Evolutionary conservation across 53 echinoderm and acorn worm species (phyloP).

Genomic region (Stichopus horrens): DNA sequence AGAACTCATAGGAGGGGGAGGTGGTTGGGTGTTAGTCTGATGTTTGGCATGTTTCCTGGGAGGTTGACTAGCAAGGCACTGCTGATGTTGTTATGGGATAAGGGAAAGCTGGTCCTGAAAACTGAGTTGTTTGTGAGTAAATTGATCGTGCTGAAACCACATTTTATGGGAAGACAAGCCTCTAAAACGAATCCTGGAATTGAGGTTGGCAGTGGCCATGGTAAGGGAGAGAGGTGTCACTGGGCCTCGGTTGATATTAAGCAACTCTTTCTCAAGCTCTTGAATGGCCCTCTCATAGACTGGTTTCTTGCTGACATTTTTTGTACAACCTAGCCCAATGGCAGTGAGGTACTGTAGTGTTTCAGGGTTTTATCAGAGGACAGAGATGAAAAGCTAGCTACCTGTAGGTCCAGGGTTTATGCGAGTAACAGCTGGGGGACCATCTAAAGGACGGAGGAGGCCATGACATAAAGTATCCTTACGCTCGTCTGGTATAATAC

Average conservation of each 20-base stretch:
- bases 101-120: not conserved
- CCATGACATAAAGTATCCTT: constrained; percentile 58
- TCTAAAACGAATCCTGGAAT: not conserved
- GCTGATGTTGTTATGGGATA: constrained; percentile 47
- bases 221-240: not conserved
- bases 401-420: constrained; percentile 61
- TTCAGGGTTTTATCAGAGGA: constrained; percentile 8
- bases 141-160: constrained; percentile 55
- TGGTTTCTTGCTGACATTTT: constrained; percentile 3
- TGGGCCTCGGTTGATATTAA: constrained; percentile 37
- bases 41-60: not conserved
- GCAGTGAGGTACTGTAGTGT: constrained; percentile 14
- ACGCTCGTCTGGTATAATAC: constrained; percentile 55
- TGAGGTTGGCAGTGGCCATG: not conserved
- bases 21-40: not conserved
- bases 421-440: constrained; percentile 54
- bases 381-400: constrained; percentile 49
- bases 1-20: not conserved
- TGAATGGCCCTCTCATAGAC: constrained; percentile 26
- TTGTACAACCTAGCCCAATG: constrained; percentile 24
- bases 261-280: constrained; percentile 65
- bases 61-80: constrained; percentile 43
- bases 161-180: constrained; percentile 51
- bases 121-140: constrained; percentile 49
- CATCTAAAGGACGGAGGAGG: constrained; percentile 53